phyloP scores from a whole-genome alignment of 2,888 invertebrate genomes.

The Bembecia ichneumoniformis region DNA sequence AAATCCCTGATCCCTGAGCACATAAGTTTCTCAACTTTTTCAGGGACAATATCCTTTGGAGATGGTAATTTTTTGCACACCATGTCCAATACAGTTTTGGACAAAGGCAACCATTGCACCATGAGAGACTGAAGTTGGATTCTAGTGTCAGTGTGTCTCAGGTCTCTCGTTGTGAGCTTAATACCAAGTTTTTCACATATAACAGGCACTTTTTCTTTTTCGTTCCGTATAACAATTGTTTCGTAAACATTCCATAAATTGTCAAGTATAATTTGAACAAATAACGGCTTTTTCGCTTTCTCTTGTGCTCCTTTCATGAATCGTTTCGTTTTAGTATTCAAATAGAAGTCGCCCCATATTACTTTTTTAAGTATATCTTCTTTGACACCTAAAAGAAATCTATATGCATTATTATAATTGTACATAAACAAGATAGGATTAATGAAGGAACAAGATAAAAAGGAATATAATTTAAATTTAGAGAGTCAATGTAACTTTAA shows the following conservation, averaged over 20 bases:
- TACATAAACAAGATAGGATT: background rate
- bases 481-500: background rate
- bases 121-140: slow-evolving; percentile 86
- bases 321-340: slow-evolving; percentile 86
- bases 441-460: background rate
- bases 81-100: slow-evolving; percentile 85
- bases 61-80: slow-evolving; percentile 86
- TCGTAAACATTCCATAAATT: slow-evolving; percentile 94
- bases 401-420: background rate
- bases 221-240: slow-evolving; percentile 81
- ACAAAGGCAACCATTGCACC: slow-evolving; percentile 92
- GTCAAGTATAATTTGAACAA: slow-evolving; percentile 92
- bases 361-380: slow-evolving; percentile 81
- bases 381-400: slow-evolving; percentile 72
- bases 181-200: slow-evolving; percentile 85
- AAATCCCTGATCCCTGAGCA: slow-evolving; percentile 80
- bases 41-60: slow-evolving; percentile 80
- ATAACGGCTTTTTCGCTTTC: slow-evolving; percentile 92
- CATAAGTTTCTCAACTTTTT: slow-evolving; percentile 87
- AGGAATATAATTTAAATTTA: background rate
- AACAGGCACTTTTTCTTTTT: slow-evolving; percentile 78
- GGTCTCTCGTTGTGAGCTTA: slow-evolving; percentile 81
- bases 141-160: slow-evolving; percentile 83
- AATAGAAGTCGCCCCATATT: slow-evolving; percentile 95
- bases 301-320: slow-evolving; percentile 91